phyloP scores from a whole-genome alignment of 2,797 vertebrate species.

The Gymnothorax reevesii region DNA sequence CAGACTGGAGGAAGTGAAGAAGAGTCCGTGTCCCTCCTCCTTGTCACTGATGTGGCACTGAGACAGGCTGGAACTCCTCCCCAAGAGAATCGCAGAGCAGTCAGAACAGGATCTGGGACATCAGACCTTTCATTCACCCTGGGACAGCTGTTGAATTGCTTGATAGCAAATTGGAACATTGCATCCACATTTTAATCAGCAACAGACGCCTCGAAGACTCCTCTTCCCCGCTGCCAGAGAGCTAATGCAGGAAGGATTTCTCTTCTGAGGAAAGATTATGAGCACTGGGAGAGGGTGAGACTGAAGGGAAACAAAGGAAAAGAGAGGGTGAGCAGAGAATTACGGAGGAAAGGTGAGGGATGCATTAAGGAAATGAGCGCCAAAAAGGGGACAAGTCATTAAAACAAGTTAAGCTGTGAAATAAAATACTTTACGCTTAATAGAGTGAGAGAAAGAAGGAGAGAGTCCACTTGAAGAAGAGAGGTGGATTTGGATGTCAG shows the following conservation, averaged over 20 bases:
- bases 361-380: neutral
- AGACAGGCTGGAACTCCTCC: neutral
- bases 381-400: neutral
- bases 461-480: neutral
- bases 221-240: conserved; percentile 26
- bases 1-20: neutral
- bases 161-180: neutral
- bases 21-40: conserved; percentile 19
- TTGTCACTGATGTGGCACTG: neutral
- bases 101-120: neutral
- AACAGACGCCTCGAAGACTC: neutral
- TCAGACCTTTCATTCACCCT: neutral
- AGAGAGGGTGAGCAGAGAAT: conserved; percentile 25
- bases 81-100: neutral
- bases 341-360: neutral
- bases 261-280: conserved; percentile 10
- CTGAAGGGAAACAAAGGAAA: conserved; percentile 25
- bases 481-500: neutral
- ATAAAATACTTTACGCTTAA: neutral
- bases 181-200: conserved; percentile 5
- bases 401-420: neutral
- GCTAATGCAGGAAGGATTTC: conserved; percentile 9
- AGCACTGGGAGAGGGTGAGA: conserved; percentile 7
- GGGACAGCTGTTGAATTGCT: conserved; percentile 11
- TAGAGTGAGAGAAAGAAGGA: neutral